Conservation (phyloP, 92 coral and sea anemone species). For the Actinernus sp. region DNA sequence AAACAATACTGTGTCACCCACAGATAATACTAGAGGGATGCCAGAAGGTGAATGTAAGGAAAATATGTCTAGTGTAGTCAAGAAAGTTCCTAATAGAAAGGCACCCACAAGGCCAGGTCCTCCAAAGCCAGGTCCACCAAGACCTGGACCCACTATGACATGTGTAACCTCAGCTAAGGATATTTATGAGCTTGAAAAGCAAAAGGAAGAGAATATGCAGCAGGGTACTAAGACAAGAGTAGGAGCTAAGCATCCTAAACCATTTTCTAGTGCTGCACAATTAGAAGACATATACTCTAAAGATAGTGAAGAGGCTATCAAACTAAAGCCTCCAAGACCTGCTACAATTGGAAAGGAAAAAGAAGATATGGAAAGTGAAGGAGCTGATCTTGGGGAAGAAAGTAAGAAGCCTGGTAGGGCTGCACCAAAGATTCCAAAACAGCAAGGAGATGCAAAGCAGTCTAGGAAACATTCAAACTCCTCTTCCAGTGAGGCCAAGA, state of each 20-base stretch:
- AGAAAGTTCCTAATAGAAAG: slow-evolving; percentile 21
- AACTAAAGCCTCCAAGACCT: slow-evolving; percentile 71
- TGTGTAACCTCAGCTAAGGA: neutral
- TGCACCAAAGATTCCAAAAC: neutral
- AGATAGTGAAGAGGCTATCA: slow-evolving; percentile 21
- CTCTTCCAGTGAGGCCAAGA: neutral
- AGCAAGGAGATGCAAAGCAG: neutral
- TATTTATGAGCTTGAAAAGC: slow-evolving; percentile 3
- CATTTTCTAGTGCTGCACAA: slow-evolving; percentile 29
- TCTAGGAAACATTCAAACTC: too few species aligned
- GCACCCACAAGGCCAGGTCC: slow-evolving; percentile 66
- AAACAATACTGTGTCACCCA: neutral
- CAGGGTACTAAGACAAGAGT: neutral
- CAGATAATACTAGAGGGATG: slow-evolving; percentile 15
- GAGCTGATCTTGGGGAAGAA: neutral
- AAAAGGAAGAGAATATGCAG: neutral
- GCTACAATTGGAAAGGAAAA: slow-evolving; percentile 52
- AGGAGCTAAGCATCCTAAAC: slow-evolving; percentile 36
- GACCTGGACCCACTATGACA: slow-evolving; percentile 37
- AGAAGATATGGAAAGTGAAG: slow-evolving; percentile 11
- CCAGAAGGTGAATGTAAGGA: slow-evolving; percentile 41
- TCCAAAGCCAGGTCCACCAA: slow-evolving; percentile 48
- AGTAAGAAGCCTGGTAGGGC: neutral
- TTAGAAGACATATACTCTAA: slow-evolving; percentile 7
- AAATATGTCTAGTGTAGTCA: slow-evolving; percentile 3